Conservation (phyloP, 1,140 invertebrate species). For the Orchesella cincta region DNA sequence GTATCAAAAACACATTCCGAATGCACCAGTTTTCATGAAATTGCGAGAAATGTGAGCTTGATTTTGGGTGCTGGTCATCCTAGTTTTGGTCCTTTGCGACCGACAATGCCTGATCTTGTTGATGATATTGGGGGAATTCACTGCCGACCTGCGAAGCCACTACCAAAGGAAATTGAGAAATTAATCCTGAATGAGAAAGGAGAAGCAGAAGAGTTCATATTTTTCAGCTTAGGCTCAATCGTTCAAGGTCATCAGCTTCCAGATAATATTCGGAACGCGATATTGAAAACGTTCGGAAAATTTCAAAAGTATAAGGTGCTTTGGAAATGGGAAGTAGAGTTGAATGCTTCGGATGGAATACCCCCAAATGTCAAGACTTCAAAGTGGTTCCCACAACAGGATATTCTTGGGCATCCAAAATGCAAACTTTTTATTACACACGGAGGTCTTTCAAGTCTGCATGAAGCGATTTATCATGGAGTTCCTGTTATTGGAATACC, state of each 20-base stretch:
- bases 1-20: constrained; percentile 24
- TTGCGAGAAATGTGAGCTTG: constrained; percentile 47
- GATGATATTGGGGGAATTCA: constrained; percentile 48
- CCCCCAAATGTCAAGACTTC: constrained; percentile 50
- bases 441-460: constrained; percentile 24
- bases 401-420: constrained; percentile 32
- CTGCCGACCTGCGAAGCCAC: constrained; percentile 38
- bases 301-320: constrained; percentile 52
- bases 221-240: constrained; percentile 31
- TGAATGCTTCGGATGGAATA: constrained; percentile 29
- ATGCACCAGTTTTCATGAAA: constrained; percentile 39
- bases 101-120: constrained; percentile 36
- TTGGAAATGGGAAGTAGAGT: constrained; percentile 58
- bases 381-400: constrained; percentile 25
- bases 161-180: constrained; percentile 33
- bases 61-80: constrained; percentile 45
- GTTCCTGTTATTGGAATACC: constrained; percentile 32
- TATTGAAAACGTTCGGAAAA: neutral
- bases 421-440: constrained; percentile 34
- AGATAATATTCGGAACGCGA: neutral
- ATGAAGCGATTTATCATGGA: constrained; percentile 28
- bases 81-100: constrained; percentile 22
- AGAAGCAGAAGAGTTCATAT: neutral
- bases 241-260: constrained; percentile 20
- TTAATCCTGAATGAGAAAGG: constrained; percentile 15